Evolutionary conservation across 2,888 invertebrate species (phyloP).

Genomic region (Phoenoteleia sp.): DNA sequence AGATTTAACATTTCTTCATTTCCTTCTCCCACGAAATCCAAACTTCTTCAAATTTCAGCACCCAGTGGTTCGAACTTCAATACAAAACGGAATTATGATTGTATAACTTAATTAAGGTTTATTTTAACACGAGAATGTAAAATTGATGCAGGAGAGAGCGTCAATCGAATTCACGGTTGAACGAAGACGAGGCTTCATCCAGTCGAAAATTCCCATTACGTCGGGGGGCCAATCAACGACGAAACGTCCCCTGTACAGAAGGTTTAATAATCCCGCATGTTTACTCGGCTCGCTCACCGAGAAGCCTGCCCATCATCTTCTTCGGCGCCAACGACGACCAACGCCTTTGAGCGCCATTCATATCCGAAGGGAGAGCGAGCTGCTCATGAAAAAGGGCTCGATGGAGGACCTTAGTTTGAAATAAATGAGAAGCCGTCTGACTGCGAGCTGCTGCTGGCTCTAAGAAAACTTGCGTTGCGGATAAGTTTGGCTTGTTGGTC

Average conservation of each 20-base stretch:
- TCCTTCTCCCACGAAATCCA: too few relatives aligned
- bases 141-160: slow-evolving; percentile 30
- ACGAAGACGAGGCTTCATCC: slow-evolving; percentile 40
- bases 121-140: slow-evolving; percentile 49
- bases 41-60: too few relatives aligned
- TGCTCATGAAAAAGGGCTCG: slow-evolving; percentile 68
- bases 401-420: slow-evolving; percentile 76
- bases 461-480: slow-evolving; percentile 59
- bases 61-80: background rate
- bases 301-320: slow-evolving; percentile 52
- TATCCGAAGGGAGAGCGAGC: slow-evolving; percentile 65
- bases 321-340: slow-evolving; percentile 71
- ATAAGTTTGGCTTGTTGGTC: slow-evolving; percentile 57
- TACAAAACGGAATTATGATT: slow-evolving; percentile 22
- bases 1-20: too few relatives aligned
- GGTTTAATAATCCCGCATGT: slow-evolving; percentile 84
- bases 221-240: slow-evolving; percentile 82
- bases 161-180: slow-evolving; percentile 55
- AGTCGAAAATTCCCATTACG: slow-evolving; percentile 80
- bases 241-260: slow-evolving; percentile 77
- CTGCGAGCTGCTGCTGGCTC: slow-evolving; percentile 15
- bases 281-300: slow-evolving; percentile 76
- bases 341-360: slow-evolving; percentile 81
- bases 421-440: slow-evolving; percentile 76
- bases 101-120: slow-evolving; percentile 55